These are phyloP conservation scores for Adelphocoris suturalis DNA, from an alignment of 2,888 invertebrate species.

Conservation along the genomic window DNA sequence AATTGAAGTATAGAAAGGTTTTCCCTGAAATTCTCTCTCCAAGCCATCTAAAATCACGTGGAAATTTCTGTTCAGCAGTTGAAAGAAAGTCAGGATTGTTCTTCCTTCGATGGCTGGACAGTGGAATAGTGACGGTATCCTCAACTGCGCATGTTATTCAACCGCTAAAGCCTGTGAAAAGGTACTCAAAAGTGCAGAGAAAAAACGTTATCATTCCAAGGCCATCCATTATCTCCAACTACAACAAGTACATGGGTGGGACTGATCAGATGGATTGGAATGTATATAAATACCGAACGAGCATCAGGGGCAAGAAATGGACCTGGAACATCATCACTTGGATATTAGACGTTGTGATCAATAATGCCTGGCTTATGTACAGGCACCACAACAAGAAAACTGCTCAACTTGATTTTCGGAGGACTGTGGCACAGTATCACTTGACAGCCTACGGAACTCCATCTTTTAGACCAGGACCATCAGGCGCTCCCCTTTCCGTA, in stretches of 20 bases:
- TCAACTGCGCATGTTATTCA: constrained; percentile 1
- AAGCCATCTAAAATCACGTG: constrained; percentile 16
- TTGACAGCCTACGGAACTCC: constrained; percentile 1
- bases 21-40: constrained; percentile 5
- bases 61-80: constrained; percentile 23
- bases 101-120: constrained; percentile 2
- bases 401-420: constrained; percentile 7
- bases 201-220: not conserved
- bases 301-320: constrained; percentile 20
- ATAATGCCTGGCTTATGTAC: constrained; percentile 8
- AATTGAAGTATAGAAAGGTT: not conserved
- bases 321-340: constrained; percentile 23
- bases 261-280: constrained; percentile 15
- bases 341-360: not conserved
- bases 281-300: not conserved
- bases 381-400: not conserved
- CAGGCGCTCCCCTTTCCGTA: not conserved
- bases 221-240: not conserved
- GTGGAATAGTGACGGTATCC: not conserved
- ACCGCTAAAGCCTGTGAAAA: constrained; percentile 3
- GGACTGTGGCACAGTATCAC: not conserved
- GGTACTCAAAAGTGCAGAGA: not conserved
- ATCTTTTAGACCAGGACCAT: constrained; percentile 1
- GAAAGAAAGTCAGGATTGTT: constrained; percentile 16
- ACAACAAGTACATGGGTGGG: constrained; percentile 19